Percentiles rank a stretch among this genome's conserved stretches.
phyloP scores from a whole-genome alignment of 2,113 vertebrate genomes.

The Platycercus adscitus region DNA sequence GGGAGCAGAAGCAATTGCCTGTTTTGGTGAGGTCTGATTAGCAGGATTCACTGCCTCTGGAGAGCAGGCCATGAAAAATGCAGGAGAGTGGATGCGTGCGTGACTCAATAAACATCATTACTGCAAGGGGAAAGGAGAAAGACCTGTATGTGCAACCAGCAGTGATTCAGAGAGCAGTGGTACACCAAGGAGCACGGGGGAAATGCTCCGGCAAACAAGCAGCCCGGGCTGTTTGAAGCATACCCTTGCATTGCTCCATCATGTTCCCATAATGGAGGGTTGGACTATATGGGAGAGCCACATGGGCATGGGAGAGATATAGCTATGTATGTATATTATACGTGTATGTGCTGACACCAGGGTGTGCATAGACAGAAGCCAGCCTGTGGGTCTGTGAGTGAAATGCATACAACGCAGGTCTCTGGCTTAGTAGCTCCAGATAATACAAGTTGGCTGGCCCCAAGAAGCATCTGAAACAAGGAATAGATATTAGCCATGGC shows the following conservation, averaged over 20 bases:
- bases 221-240: not conserved
- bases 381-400: not conserved
- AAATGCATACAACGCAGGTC: accelerated
- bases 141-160: not conserved
- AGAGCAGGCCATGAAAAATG: constrained; percentile 50
- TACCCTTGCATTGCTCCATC: not conserved
- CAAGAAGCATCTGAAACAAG: not conserved
- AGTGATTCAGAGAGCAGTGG: not conserved
- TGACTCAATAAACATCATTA: not conserved
- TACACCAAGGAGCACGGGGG: not conserved
- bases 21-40: not conserved
- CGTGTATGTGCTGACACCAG: not conserved
- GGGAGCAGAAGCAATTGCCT: not conserved
- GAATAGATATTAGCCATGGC: not conserved
- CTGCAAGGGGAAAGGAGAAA: not conserved
- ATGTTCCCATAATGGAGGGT: accelerated
- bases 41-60: not conserved
- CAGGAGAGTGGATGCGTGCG: not conserved
- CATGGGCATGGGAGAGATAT: accelerated
- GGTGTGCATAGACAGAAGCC: not conserved
- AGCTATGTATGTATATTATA: too few species aligned
- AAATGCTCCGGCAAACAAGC: not conserved
- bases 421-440: not conserved
- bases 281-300: not conserved
- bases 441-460: not conserved